Base-by-base conservation (phyloP, 2,888 invertebrate genomes). In the Pseudococcus viburni region DNA sequence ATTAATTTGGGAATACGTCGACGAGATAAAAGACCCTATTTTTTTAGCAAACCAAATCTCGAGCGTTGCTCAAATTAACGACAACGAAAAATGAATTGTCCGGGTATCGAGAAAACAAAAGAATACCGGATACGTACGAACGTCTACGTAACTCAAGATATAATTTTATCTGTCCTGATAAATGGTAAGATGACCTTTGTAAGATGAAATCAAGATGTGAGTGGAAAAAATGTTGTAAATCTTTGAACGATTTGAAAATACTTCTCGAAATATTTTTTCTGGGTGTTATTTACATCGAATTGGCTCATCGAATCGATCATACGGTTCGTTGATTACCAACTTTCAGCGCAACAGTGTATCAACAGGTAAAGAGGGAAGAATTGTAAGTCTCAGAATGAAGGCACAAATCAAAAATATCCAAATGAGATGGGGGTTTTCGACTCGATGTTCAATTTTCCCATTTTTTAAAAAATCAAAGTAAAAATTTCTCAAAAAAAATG, bases 131-230 rank as follows among this genome's bases (percentile, higher is more conserved):
- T 33, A 73, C 15, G 73, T 73, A 73, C 42, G 9, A 8, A 42
- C 42, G 42, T 9, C 8, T 42, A 42, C 42, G 42, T 17, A 73
- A 19, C 33, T 17, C 26, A 73, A 73, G 33, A 68, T 68, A 73
- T 73, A 73, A 2, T 17, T 39, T 33, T 73, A 73, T 73, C 73
- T 73, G 15, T 17, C 8, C 19, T 26, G 68, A 68, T 33, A 73
- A 73, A 73, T 33, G 33, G 68, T 33, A 33, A 73, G 73, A 73
- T 73, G 73, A 73, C 73, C 73, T 73, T 73, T 73, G 73, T 73
- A 33, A 73, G 73, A 26, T 73, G 73, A 73, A 68, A 73, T 33
- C 73, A 73, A 26, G 68, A 68, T 11, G 26, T 11, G 15, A 51
- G 48, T 0, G 7, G 59, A 59, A 68, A 68, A 68, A 68, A 68